Evolutionary conservation across 2,888 invertebrate species (phyloP), one percentile per base, ranked within the genome.

Genomic region (Pinctada fucata): DNA sequence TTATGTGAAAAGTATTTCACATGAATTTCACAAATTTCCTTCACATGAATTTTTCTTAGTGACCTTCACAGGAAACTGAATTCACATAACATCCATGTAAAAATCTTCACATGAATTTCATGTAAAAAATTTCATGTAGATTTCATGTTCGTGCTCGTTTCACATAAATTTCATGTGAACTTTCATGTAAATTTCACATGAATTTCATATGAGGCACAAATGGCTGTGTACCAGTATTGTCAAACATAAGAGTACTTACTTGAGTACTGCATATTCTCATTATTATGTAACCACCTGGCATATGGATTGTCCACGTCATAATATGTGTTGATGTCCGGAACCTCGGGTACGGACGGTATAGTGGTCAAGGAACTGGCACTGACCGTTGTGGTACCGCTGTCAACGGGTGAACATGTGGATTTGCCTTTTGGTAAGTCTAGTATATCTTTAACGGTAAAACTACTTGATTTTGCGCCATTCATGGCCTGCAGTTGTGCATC

Each of bases 381-480:
- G 76, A 82, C 84, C 70, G 83, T 85, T 71, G 83, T 83, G 50
- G 84, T 83, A 31, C 79, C 83, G 66, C 81, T 81, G 16, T 82
- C 81, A 3, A 83, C 83, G 8, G 85, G 82, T 72, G 84, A 83
- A 79, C 85, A 85, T 68, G 89, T 52, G 94, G 94, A 86, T 96
- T 87, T 87, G 6, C 86, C 85, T 77, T 88, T 96, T 90, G 97
- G 97, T 88, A 98, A 94, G 88, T 98, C 97, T 90, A 98, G 94
- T 90, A 98, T 97, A 92, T 98, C 97, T 88, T 97, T 96, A 89
- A 98, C 97, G 90, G 97, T 97, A 93, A 98, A 98, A 81, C 97
- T 96, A 67, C 95, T 95, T 86, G 96, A 94, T 50, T 72, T 70
- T 67, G 73, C 95, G 87, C 96, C 94, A 90, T 82, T 84, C 75